Percentiles rank a stretch among this genome's conserved stretches.
These are phyloP conservation scores for Drosophila teissieri DNA, from an alignment of 1,140 invertebrate species.

Conservation along the genomic window DNA sequence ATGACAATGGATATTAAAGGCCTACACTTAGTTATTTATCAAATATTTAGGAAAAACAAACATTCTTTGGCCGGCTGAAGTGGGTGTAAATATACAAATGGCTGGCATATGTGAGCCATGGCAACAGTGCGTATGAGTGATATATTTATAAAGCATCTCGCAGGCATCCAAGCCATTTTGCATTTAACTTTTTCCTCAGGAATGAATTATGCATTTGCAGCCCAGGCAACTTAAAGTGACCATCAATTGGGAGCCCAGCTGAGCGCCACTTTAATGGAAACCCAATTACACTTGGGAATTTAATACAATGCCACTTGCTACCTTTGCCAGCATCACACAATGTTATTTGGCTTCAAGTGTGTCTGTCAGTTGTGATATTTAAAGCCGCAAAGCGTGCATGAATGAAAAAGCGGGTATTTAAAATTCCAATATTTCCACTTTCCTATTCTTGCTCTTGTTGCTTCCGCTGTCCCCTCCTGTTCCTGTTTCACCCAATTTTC, in stretches of 20 bases:
- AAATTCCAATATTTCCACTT: conserved; percentile 8
- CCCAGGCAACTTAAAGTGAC: conserved; percentile 3
- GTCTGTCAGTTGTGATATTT: not conserved
- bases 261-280: not conserved
- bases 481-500: conserved; percentile 32
- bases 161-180: conserved; percentile 16
- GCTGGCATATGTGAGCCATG: not conserved
- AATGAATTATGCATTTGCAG: conserved; percentile 5
- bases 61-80: not conserved
- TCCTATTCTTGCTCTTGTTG: conserved; percentile 21
- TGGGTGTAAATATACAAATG: conserved; percentile 4
- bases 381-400: not conserved
- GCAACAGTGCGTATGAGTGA: conserved; percentile 20
- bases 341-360: too few species aligned
- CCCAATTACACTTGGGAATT: not conserved
- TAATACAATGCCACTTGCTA: not conserved
- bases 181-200: conserved; percentile 3
- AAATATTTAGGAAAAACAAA: too few species aligned
- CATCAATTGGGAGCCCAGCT: conserved; percentile 7
- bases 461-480: not conserved
- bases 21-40: too few species aligned
- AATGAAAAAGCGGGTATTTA: conserved; percentile 5
- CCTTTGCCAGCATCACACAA: too few species aligned
- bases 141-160: conserved; percentile 8
- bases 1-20: too few species aligned